Conservation (phyloP, 2,113 vertebrate genomes). For the Fulmarus glacialis region DNA sequence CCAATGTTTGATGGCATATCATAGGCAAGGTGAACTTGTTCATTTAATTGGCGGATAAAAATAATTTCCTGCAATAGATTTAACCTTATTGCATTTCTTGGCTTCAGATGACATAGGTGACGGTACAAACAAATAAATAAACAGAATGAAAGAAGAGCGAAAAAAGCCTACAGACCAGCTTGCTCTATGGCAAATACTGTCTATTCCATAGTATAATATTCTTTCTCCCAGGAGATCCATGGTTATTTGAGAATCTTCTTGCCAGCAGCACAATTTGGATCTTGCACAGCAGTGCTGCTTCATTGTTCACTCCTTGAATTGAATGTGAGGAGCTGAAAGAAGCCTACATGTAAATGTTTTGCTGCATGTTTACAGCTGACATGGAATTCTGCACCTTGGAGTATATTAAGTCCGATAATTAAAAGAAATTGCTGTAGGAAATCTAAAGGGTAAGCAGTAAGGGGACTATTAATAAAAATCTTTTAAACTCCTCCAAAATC, state of each 20-base stretch:
- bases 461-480: background rate
- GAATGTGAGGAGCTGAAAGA: background rate
- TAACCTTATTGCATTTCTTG: constrained; percentile 32
- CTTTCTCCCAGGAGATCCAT: constrained; percentile 41
- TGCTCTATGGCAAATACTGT: constrained; percentile 16
- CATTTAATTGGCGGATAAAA: constrained; percentile 31
- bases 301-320: constrained; percentile 50
- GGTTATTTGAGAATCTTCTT: constrained; percentile 68
- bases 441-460: background rate
- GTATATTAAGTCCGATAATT: constrained; percentile 5
- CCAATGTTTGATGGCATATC: constrained; percentile 64
- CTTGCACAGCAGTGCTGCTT: constrained; percentile 22
- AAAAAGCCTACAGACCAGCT: background rate
- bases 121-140: constrained; percentile 51
- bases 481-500: background rate
- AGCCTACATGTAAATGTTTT: constrained; percentile 39
- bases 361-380: constrained; percentile 13
- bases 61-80: constrained; percentile 41
- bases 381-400: background rate
- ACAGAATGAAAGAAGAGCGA: background rate
- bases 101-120: constrained; percentile 21
- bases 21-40: constrained; percentile 61
- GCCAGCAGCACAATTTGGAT: constrained; percentile 62
- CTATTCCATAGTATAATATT: constrained; percentile 50
- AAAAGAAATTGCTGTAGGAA: constrained; percentile 37